These are phyloP conservation scores for Caenorhabditis sp. DNA, from an alignment of 2,888 invertebrate species.

Conservation along the genomic window DNA sequence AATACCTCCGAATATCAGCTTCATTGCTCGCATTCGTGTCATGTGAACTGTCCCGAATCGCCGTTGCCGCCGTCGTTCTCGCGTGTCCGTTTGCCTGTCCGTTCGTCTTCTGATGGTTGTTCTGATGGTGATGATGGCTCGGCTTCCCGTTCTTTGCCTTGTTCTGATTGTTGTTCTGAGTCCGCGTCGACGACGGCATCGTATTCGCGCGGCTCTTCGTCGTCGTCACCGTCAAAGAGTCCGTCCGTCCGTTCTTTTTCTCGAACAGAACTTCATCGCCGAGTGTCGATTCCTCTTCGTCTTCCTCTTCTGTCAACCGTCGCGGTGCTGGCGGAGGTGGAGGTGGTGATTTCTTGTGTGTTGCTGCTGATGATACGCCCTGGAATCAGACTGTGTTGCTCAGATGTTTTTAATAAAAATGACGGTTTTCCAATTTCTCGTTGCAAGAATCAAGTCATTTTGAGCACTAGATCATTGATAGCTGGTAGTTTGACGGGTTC, in stretches of 20 bases:
- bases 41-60: conserved; percentile 39
- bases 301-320: conserved; percentile 9
- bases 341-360: background rate
- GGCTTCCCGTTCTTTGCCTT: conserved; percentile 24
- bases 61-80: background rate
- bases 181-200: conserved; percentile 28
- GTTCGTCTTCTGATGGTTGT: conserved; percentile 34
- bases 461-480: no score
- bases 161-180: conserved; percentile 20
- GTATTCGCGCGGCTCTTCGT: conserved; percentile 49
- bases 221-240: conserved; percentile 26
- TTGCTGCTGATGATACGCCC: conserved; percentile 6
- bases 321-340: background rate
- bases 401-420: no score
- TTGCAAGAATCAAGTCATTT: no score
- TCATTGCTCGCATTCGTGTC: conserved; percentile 49
- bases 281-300: conserved; percentile 11
- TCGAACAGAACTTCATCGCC: conserved; percentile 14
- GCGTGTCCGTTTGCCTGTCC: conserved; percentile 35
- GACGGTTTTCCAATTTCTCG: no score
- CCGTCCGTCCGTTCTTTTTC: conserved; percentile 40
- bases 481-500: no score
- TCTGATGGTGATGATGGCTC: conserved; percentile 30
- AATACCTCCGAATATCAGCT: conserved; percentile 26
- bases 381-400: no score